Base-by-base conservation (phyloP, 2,797 vertebrate species). In the Lacerta bilineata region DNA sequence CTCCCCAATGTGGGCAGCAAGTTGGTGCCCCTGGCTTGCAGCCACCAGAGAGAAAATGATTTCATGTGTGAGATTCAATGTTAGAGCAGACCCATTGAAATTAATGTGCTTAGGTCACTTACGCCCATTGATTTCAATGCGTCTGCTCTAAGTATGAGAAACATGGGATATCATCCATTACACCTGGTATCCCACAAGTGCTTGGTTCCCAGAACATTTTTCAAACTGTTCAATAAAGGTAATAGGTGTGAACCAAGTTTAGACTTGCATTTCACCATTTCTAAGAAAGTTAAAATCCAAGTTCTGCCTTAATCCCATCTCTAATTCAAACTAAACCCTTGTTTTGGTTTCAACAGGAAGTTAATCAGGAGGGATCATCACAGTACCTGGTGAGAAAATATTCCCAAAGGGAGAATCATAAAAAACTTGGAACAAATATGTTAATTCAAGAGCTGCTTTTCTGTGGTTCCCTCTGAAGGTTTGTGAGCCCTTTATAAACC, bases 241-340 rank as follows among this genome's bases (percentile, higher is more conserved):
- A 82, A 86, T 89, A 93, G 82, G 90, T 85, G 87, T 91, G 82
- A 83, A 89, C 83, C 93, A 64, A 91, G 59, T 87, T 94, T 1
- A 5, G 84, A 92, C 93, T 88, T 92, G 94, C 27, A 80, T 23
- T 88, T 84, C 94, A 91, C 91, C 93, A 95, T 93, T 89, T 89
- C 87, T 68, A 89, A 94, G 93, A 92, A 94, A 94, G 81, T 87
- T 95, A 80, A 87, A 88, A 89, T 68, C 55, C 89, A 88, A 79
- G 41, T 82, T 86, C 94, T 94, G 91, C 89, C 92, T 92, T 92
- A 82, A 87, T 78, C 88, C 61, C 88, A 86, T 0, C 0, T 82
- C 84, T 94, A 95, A 94, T 92, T 95, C 91, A 91, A 93, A 93
- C 88, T 92, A 95, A 93, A 92, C 17, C 91, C 69, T 68, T 91